phyloP scores from a whole-genome alignment of 2,113 vertebrate genomes.

The Oenanthe melanoleuca region DNA sequence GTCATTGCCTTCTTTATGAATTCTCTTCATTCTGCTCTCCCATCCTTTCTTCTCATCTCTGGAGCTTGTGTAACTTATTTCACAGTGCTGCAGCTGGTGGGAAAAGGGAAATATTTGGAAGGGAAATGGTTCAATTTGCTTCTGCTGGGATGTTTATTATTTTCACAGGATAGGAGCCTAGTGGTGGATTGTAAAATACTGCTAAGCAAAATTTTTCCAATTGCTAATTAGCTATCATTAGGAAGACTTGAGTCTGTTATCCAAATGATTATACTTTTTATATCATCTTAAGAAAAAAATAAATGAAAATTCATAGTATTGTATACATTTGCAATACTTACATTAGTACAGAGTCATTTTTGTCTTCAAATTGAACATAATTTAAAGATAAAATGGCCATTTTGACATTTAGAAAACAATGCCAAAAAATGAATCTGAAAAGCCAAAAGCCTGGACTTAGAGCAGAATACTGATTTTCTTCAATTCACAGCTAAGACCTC shows the following conservation, averaged over 20 bases:
- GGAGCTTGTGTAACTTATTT: neutral
- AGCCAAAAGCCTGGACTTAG: neutral
- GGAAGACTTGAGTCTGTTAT: neutral
- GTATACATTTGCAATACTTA: neutral
- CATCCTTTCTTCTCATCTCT: neutral
- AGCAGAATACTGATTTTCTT: neutral
- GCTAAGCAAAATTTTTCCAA: neutral
- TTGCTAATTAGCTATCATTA: neutral
- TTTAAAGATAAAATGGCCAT: neutral
- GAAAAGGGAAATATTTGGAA: neutral
- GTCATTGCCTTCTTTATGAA: neutral
- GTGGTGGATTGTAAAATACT: neutral
- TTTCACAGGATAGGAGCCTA: neutral
- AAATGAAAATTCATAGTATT: neutral
- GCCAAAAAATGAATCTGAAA: neutral
- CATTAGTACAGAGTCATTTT: neutral
- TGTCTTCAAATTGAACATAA: neutral
- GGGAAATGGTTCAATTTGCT: neutral
- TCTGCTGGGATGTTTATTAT: neutral
- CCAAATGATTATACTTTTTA: neutral
- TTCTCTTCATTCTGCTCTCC: neutral
- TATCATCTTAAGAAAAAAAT: neutral
- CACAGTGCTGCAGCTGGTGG: neutral
- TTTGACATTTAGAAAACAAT: neutral
- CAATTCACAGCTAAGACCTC: constrained; percentile 19